Evolutionary conservation across 2,113 vertebrate species (phyloP), one percentile per base, ranked within the genome.

Genomic region (Prinia subflava): DNA sequence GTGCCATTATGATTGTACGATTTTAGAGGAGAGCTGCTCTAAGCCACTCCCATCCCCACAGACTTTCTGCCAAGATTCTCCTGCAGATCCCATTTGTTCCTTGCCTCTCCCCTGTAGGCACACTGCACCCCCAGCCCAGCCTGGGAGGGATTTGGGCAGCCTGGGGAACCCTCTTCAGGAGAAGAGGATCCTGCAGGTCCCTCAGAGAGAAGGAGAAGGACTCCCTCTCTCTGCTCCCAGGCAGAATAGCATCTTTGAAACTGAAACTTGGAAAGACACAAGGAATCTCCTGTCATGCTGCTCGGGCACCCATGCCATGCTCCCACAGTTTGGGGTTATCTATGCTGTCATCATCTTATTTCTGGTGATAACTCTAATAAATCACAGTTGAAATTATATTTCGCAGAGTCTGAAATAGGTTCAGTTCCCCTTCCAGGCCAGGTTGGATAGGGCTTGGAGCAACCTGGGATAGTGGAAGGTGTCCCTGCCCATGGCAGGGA

Each of bases 201-300:
- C 53, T 82, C 52, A 2, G 15, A 88, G 20, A 79, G 83, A 88
- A 88, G 89, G 89, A 64, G 69, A 57, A 96, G 89, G 89, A 75
- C 95, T 96, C 95, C 95, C 92, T 71, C 95, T 96, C 63, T 49
- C 94, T 92, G 92, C 63, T 44, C 25, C 50, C 25, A 18, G 10
- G 80, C 47, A 85, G 92, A 96, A 95, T 7, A 94, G 71, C 95
- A 95, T 39, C 52, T 31, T 44, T 62, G 18, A 33, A 70, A 63
- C 35, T 4, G 21, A 76, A 57, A 53, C 14, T 11, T 37, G 44
- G 30, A 44, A 57, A 53, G 39, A 53, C 13, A 4, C 0, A 2
- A 0, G 4, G 27, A 27, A 4, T 50, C 5, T 80, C 57, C 11
- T 3, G 5, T 14, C 2, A 5, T 14, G 74, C 35, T 65, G 56